A percentile compares a stretch with the other conserved stretches of the same genome.
These are phyloP conservation scores for Metopia argyrocephala DNA, from an alignment of 2,888 invertebrate genomes.

Conservation along the genomic window DNA sequence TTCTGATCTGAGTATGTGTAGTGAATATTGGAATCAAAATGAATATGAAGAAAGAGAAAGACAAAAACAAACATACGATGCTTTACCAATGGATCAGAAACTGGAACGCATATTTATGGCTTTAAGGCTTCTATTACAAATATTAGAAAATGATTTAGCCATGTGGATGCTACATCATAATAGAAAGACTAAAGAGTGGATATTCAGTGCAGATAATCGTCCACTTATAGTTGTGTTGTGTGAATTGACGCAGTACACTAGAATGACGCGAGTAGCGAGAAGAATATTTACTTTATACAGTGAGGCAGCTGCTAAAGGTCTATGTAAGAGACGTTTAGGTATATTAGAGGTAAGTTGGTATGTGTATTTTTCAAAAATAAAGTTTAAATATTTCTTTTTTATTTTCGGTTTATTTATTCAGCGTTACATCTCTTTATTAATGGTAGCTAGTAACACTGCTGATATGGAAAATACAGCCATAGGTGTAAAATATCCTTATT, in stretches of 20 bases:
- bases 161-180: conserved; percentile 81
- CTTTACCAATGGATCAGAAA: conserved; percentile 74
- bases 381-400: neutral
- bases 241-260: conserved; percentile 68
- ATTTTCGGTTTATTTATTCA: conserved; percentile 59
- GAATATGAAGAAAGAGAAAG: conserved; percentile 72
- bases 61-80: conserved; percentile 67
- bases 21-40: conserved; percentile 69
- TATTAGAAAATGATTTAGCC: conserved; percentile 81
- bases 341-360: conserved; percentile 71
- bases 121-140: conserved; percentile 79
- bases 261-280: conserved; percentile 69
- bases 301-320: conserved; percentile 68
- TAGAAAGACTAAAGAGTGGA: conserved; percentile 69
- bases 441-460: conserved; percentile 73
- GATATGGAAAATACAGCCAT: conserved; percentile 70
- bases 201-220: conserved; percentile 70
- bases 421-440: conserved; percentile 73
- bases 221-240: conserved; percentile 73
- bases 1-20: conserved; percentile 56
- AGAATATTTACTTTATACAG: conserved; percentile 72
- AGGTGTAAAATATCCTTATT: conserved; percentile 71
- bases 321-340: conserved; percentile 67
- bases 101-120: conserved; percentile 80
- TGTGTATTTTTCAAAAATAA: neutral